phyloP scores from a whole-genome alignment of 2,888 invertebrate genomes.

The Baronia brevicornis region DNA sequence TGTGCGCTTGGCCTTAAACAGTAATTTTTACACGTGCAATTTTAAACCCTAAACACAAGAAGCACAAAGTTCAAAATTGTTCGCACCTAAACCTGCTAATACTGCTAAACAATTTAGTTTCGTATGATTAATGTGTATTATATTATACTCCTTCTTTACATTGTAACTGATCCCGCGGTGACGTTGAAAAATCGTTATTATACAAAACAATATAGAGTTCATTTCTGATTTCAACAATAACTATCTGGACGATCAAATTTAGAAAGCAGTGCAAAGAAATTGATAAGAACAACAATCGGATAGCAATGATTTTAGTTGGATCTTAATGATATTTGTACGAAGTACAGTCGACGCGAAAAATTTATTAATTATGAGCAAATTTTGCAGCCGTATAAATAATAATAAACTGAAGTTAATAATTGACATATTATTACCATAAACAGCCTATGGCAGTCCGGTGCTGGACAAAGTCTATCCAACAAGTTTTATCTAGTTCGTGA shows the following conservation, averaged over 20 bases:
- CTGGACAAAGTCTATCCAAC: too few species aligned
- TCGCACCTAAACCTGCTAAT: slow-evolving; percentile 15
- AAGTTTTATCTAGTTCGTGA: too few species aligned
- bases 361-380: slow-evolving; percentile 23
- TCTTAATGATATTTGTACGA: slow-evolving; percentile 38
- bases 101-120: slow-evolving; percentile 65
- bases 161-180: slow-evolving; percentile 17
- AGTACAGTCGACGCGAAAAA: slow-evolving; percentile 25
- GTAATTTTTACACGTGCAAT: slow-evolving; percentile 17
- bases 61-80: slow-evolving; percentile 28
- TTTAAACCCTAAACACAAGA: slow-evolving; percentile 23
- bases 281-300: slow-evolving; percentile 57
- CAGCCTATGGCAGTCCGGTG: too few species aligned
- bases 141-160: slow-evolving; percentile 30
- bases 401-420: too few species aligned
- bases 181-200: slow-evolving; percentile 25
- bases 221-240: slow-evolving; percentile 13
- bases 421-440: too few species aligned
- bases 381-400: slow-evolving; percentile 28
- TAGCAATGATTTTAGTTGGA: slow-evolving; percentile 42
- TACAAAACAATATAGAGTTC: slow-evolving; percentile 12
- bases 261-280: slow-evolving; percentile 54
- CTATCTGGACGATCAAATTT: slow-evolving; percentile 33
- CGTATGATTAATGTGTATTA: slow-evolving; percentile 68
- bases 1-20: slow-evolving; percentile 43